Conservation (phyloP, 2,797 vertebrate genomes). For the Tragelaphus oryx region DNA sequence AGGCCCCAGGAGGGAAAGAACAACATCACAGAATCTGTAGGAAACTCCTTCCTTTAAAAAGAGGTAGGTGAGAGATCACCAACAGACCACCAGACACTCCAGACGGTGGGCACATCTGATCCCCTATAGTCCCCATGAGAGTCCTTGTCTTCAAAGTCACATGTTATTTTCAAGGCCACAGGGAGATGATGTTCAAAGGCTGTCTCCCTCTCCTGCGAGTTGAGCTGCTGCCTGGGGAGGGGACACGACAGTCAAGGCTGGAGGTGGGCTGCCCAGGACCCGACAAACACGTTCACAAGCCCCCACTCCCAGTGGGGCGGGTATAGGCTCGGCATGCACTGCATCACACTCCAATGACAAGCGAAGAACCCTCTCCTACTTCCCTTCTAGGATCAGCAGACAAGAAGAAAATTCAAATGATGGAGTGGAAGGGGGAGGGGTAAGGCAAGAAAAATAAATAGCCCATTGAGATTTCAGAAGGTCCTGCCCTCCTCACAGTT, state of each 20-base stretch:
- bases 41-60: neutral
- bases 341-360: neutral
- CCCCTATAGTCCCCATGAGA: neutral
- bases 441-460: conserved; percentile 31
- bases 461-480: neutral
- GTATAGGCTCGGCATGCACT: rapidly evolving
- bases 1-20: neutral
- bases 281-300: neutral
- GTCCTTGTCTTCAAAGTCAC: neutral
- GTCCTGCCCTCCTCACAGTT: neutral
- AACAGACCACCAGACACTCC: neutral
- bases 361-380: neutral
- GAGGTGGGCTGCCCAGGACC: neutral
- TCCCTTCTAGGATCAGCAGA: neutral
- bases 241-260: neutral
- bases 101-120: neutral
- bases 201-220: neutral
- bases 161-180: conserved; percentile 9
- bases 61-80: no score
- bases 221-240: neutral
- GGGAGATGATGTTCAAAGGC: neutral
- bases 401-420: conserved; percentile 16
- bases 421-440: neutral
- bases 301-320: neutral
- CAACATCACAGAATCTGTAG: neutral